A percentile compares a stretch with the other conserved stretches of the same genome.
These are phyloP conservation scores for Zygogramma bicolorata DNA, from an alignment of 2,888 invertebrate species.

Conservation along the genomic window DNA sequence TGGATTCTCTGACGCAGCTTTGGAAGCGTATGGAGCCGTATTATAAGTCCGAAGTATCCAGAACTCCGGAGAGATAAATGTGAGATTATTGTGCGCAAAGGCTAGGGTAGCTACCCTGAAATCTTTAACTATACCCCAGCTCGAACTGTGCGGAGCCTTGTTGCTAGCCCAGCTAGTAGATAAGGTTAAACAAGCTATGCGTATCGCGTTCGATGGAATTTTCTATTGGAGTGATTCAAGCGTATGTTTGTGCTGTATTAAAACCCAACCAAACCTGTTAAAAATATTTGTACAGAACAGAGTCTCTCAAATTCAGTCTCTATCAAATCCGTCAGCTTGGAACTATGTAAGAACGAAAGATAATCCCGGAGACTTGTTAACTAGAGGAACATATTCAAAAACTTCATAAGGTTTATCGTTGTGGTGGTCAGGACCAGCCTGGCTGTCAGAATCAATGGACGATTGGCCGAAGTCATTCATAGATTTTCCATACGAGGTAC, in stretches of 20 bases:
- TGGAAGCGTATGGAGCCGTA: not conserved
- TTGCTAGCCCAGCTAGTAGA: constrained; percentile 3
- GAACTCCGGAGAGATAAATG: not conserved
- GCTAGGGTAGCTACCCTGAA: constrained; percentile 14
- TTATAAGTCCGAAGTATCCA: not conserved
- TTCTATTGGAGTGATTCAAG: constrained; percentile 10
- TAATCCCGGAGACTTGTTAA: not conserved
- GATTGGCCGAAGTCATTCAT: not conserved
- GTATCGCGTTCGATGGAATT: not conserved
- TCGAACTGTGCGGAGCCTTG: constrained; percentile 9
- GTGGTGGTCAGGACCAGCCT: not conserved
- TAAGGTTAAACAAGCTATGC: constrained; percentile 9
- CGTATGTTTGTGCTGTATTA: not conserved
- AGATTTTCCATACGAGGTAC: not conserved
- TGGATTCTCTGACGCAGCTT: not conserved
- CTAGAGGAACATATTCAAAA: not conserved
- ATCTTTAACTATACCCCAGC: not conserved
- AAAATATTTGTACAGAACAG: not conserved
- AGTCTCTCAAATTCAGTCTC: not conserved
- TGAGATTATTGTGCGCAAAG: constrained; percentile 7
- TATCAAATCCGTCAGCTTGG: not conserved
- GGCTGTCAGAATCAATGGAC: not conserved
- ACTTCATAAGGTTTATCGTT: not conserved
- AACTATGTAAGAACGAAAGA: not conserved
- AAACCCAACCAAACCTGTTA: not conserved